Conservation (phyloP, 2,113 vertebrate species). For the Dromiciops gliroides region DNA sequence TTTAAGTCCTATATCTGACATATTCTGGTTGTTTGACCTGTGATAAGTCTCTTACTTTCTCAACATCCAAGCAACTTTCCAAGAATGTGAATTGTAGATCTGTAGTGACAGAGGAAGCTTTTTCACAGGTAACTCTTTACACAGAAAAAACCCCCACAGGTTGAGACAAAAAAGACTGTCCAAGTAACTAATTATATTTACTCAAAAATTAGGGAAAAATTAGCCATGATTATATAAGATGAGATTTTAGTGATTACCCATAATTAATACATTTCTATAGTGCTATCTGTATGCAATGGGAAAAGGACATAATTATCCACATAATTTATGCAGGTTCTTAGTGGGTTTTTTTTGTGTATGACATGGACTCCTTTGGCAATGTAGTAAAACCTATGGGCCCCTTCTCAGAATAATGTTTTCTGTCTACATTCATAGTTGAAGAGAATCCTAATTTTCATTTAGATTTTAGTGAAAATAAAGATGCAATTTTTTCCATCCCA, state of each 20-base stretch:
- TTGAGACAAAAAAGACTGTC: constrained; percentile 47
- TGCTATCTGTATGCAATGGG: background rate
- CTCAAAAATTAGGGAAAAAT: constrained; percentile 62
- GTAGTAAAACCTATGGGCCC: background rate
- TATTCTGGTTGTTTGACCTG: background rate
- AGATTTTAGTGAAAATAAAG: background rate
- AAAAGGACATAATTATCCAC: background rate
- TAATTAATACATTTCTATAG: background rate
- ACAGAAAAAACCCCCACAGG: background rate
- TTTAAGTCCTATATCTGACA: background rate
- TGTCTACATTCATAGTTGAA: background rate
- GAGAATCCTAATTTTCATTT: background rate
- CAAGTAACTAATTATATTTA: constrained; percentile 43
- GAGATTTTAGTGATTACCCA: background rate
- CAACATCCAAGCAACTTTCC: background rate
- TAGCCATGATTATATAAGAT: background rate
- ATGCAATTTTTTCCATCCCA: background rate
- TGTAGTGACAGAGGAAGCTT: background rate
- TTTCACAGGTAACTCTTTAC: background rate
- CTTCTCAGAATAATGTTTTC: background rate
- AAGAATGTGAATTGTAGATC: background rate
- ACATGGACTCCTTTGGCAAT: background rate
- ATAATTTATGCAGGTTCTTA: background rate
- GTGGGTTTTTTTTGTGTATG: too few relatives aligned
- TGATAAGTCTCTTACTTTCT: background rate